These are phyloP conservation scores for Varanus salvator DNA, from an alignment of 2,113 vertebrate species.

Conservation along the genomic window DNA sequence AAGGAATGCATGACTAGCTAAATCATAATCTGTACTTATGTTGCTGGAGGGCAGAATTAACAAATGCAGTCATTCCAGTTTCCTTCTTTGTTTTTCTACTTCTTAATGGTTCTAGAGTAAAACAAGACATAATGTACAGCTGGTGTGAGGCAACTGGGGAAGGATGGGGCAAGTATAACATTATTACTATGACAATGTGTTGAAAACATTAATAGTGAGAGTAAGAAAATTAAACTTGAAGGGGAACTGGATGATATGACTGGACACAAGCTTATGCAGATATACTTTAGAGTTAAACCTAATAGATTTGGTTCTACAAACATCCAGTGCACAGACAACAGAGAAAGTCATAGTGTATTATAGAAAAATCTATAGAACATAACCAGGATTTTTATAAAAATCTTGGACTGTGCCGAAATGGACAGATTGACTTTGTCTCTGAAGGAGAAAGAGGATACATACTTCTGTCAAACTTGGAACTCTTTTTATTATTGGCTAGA, in stretches of 20 bases:
- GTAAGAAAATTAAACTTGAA: not conserved
- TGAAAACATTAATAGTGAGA: not conserved
- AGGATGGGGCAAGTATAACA: not conserved
- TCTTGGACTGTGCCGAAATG: too few relatives aligned
- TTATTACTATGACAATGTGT: not conserved
- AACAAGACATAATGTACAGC: not conserved
- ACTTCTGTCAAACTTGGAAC: too few relatives aligned
- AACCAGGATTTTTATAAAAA: not conserved
- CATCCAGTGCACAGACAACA: too few relatives aligned
- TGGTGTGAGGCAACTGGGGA: not conserved
- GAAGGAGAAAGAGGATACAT: too few relatives aligned
- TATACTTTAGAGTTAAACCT: not conserved
- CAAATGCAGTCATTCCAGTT: not conserved
- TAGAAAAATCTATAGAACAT: not conserved
- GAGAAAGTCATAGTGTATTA: not conserved
- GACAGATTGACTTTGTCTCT: too few relatives aligned
- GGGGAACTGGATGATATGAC: too few relatives aligned
- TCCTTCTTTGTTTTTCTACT: not conserved
- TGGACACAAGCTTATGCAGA: not conserved
- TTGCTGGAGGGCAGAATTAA: slow-evolving; percentile 9
- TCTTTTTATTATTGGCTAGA: too few relatives aligned
- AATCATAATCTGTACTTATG: slow-evolving; percentile 12
- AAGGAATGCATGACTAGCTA: not conserved
- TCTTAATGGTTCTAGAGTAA: not conserved
- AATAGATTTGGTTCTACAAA: too few relatives aligned